These are phyloP conservation scores for Eupristina koningsbergeri DNA, from an alignment of 1,140 invertebrate species.

Conservation along the genomic window DNA sequence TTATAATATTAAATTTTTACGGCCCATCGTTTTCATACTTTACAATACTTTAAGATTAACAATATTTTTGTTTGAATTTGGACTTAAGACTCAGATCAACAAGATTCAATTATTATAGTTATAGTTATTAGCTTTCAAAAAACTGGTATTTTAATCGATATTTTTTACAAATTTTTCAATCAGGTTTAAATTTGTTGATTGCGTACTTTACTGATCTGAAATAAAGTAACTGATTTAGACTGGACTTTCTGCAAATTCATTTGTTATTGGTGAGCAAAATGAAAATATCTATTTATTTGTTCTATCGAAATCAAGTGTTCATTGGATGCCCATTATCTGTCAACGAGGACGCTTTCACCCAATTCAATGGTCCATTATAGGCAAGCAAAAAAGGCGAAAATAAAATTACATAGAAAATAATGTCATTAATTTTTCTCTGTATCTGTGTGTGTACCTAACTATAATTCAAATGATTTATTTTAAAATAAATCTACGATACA, in stretches of 20 bases:
- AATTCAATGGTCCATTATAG: not conserved
- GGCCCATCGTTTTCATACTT: no score
- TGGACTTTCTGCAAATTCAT: not conserved
- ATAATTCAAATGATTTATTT: not conserved
- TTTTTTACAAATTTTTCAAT: not conserved
- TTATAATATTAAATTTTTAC: no score
- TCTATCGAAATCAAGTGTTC: not conserved
- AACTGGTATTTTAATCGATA: no score
- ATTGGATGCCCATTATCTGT: not conserved
- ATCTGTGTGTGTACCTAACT: not conserved
- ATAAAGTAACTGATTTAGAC: not conserved
- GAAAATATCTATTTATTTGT: not conserved
- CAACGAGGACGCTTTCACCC: slow-evolving; percentile 27
- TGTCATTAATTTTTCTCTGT: not conserved
- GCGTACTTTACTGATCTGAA: not conserved
- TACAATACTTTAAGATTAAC: no score
- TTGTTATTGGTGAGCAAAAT: not conserved
- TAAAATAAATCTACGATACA: not conserved
- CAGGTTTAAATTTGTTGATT: not conserved
- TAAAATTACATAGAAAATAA: not conserved
- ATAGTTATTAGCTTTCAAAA: no score
- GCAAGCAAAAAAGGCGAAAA: not conserved
- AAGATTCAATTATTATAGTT: no score
- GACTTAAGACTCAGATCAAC: no score
- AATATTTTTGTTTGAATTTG: no score